A percentile compares a stretch with the other conserved stretches of the same genome.
Conservation (phyloP, 1,140 invertebrate species). For the Agraylea sexmaculata region DNA sequence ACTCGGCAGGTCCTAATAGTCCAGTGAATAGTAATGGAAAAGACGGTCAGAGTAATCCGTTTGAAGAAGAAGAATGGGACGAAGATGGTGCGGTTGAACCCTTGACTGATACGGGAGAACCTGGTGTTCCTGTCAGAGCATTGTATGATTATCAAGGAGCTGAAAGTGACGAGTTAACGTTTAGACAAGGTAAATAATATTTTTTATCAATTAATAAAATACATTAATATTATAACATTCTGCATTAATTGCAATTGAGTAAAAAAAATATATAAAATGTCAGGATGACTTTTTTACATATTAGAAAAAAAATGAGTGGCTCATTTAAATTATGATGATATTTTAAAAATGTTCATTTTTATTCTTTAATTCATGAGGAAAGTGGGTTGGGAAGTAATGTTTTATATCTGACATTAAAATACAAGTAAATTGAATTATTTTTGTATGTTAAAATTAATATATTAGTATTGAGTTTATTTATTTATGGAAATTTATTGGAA, state of each 20-base stretch:
- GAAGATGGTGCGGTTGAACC: constrained; percentile 74
- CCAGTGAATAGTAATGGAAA: constrained; percentile 45
- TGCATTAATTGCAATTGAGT: constrained; percentile 5
- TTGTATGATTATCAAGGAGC: constrained; percentile 94
- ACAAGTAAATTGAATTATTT: no score
- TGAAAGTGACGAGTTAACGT: constrained; percentile 92
- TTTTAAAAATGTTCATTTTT: no score
- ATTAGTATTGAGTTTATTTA: no score
- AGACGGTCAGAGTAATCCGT: constrained; percentile 56
- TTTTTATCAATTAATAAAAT: constrained; percentile 7
- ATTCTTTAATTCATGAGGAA: no score
- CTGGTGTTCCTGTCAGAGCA: constrained; percentile 85
- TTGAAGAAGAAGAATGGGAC: constrained; percentile 73
- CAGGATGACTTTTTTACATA: no score
- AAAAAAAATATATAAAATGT: constrained; percentile 8
- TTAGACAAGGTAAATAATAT: constrained; percentile 71
- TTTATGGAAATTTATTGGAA: no score
- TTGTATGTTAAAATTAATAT: no score
- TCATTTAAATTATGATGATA: no score
- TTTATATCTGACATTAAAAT: no score
- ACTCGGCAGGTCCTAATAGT: constrained; percentile 1
- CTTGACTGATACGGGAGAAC: constrained; percentile 81
- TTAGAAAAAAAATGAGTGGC: no score
- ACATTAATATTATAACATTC: neutral
- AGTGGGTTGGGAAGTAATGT: no score